Evolutionary conservation across 2,888 invertebrate genomes (phyloP).

Genomic region (Danaus chrysippus): DNA sequence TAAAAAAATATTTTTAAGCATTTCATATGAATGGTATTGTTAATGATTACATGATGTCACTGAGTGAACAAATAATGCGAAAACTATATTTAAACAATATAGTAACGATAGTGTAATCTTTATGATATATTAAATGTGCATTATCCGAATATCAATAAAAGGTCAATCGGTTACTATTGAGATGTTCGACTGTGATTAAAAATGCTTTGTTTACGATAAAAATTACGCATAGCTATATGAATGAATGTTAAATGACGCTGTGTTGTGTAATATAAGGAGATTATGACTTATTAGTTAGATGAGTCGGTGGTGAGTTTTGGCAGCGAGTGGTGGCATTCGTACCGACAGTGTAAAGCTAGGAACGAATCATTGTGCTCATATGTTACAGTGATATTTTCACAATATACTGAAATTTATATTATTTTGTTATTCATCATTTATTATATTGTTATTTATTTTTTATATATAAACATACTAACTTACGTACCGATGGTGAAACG

Average conservation of each 20-base stretch:
- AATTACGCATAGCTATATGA: constrained; percentile 12
- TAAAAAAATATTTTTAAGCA: no score
- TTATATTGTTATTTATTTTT: no score
- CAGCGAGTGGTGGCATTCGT: constrained; percentile 27
- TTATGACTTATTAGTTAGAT: not conserved
- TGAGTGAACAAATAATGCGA: not conserved
- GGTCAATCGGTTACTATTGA: constrained; percentile 10
- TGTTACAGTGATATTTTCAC: constrained; percentile 13
- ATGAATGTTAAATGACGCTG: constrained; percentile 6
- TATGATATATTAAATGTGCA: not conserved
- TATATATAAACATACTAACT: no score
- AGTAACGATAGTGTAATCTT: not conserved
- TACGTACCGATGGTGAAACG: no score
- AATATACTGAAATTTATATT: not conserved
- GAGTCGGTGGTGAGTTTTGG: not conserved
- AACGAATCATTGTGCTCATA: constrained; percentile 47
- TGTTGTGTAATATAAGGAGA: constrained; percentile 8
- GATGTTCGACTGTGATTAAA: constrained; percentile 5
- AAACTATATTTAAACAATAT: not conserved
- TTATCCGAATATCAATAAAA: not conserved
- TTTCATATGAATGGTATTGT: no score
- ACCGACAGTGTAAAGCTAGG: constrained; percentile 43
- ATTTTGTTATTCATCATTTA: no score
- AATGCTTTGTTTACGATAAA: constrained; percentile 14
- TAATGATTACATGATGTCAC: not conserved